These are phyloP conservation scores for Antheraea yamamai DNA, from an alignment of 2,888 invertebrate genomes.

Conservation along the genomic window DNA sequence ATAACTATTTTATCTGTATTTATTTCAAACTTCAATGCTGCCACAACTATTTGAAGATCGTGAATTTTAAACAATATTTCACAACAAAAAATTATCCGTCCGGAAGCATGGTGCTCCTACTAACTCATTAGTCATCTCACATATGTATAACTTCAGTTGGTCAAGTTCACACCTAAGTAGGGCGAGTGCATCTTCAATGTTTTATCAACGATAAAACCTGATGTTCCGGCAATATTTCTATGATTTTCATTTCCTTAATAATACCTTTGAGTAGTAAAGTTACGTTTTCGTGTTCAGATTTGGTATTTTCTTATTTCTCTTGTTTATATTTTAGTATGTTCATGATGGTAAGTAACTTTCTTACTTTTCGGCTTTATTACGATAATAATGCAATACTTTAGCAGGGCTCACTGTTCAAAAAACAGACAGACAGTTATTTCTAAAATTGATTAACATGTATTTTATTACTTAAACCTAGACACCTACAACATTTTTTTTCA, in stretches of 20 bases:
- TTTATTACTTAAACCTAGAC: too few species aligned
- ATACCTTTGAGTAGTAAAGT: background rate
- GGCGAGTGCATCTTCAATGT: conserved; percentile 17
- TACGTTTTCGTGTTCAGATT: background rate
- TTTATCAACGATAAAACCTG: background rate
- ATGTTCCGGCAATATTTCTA: conserved; percentile 5
- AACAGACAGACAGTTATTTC: too few species aligned
- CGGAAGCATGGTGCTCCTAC: conserved; percentile 13
- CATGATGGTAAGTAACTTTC: too few species aligned
- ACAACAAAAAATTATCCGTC: background rate
- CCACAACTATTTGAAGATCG: too few species aligned
- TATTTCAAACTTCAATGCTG: too few species aligned
- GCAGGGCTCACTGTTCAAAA: too few species aligned
- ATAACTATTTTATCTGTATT: too few species aligned
- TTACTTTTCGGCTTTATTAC: too few species aligned
- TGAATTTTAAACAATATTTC: too few species aligned
- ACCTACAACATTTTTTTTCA: too few species aligned
- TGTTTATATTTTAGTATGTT: background rate
- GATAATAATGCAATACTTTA: too few species aligned
- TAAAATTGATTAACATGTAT: too few species aligned
- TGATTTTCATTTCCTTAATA: background rate
- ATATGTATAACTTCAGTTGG: conserved; percentile 46
- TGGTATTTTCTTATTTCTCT: background rate
- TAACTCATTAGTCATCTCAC: conserved; percentile 21
- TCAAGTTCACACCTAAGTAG: conserved; percentile 64